Percentiles rank a stretch among this genome's conserved stretches.
These are phyloP conservation scores for Chrysemys picta DNA, from an alignment of 2,113 vertebrate species.

Conservation along the genomic window DNA sequence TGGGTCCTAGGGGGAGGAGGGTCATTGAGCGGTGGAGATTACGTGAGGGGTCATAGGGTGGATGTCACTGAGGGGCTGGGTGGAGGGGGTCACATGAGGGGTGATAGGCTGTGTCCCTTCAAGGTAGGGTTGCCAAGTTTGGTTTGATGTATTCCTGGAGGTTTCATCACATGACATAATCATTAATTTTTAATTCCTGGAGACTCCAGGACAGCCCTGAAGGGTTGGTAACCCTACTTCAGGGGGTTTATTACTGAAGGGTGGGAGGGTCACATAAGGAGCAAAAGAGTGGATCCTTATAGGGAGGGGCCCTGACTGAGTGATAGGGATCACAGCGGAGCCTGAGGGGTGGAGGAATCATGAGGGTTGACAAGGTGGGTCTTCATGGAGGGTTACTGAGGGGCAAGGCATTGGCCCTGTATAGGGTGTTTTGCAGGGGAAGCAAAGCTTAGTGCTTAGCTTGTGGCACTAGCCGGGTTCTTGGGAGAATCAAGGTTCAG, in stretches of 20 bases:
- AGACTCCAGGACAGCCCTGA: too few relatives aligned
- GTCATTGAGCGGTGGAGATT: rapidly evolving
- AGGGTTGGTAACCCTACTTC: too few relatives aligned
- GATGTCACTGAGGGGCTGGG: too few relatives aligned
- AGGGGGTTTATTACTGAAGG: not conserved
- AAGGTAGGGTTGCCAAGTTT: too few relatives aligned
- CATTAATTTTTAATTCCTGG: too few relatives aligned
- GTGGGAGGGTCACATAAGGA: not conserved
- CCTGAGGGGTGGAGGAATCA: too few relatives aligned
- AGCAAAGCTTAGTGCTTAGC: not conserved
- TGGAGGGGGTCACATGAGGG: rapidly evolving
- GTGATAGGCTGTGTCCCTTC: too few relatives aligned
- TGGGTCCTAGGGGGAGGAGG: too few relatives aligned
- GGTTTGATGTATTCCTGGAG: too few relatives aligned
- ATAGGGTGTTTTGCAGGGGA: not conserved
- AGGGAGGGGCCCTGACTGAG: not conserved
- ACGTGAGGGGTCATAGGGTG: rapidly evolving
- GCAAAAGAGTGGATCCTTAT: not conserved
- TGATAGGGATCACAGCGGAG: not conserved
- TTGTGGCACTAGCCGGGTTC: not conserved
- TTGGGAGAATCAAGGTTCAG: not conserved
- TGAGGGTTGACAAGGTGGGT: not conserved
- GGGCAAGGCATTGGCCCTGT: not conserved
- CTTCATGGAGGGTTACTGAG: too few relatives aligned
- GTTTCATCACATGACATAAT: too few relatives aligned